A percentile compares a stretch with the other conserved stretches of the same genome.
phyloP scores from a whole-genome alignment of 2,797 vertebrate species.

The Sebastes oblongus region DNA sequence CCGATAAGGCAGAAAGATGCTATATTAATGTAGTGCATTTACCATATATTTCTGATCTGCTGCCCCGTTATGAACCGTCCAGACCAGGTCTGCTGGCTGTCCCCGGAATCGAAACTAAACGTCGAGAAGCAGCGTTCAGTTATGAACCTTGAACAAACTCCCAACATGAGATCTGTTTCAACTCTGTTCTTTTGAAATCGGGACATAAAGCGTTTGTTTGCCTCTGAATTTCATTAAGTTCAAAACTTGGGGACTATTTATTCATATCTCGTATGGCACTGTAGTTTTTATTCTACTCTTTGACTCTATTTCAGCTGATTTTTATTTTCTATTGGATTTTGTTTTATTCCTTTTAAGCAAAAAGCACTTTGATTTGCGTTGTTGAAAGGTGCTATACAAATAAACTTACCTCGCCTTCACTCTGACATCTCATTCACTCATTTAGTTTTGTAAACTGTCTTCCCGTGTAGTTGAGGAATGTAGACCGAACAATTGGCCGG shows the following conservation, averaged over 20 bases:
- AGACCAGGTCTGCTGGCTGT: neutral
- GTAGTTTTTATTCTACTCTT: neutral
- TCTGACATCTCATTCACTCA: slow-evolving; percentile 28
- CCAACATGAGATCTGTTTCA: neutral
- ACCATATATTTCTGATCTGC: neutral
- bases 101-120: neutral
- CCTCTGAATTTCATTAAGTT: neutral
- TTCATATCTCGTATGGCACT: neutral
- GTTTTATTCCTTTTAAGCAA: neutral
- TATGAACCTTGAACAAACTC: neutral
- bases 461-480: slow-evolving; percentile 13
- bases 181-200: neutral
- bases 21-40: too few species aligned
- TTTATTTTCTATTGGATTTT: neutral
- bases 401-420: neutral
- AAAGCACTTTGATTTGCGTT: neutral
- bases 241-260: neutral
- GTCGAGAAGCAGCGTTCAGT: neutral
- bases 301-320: neutral
- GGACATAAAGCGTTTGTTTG: neutral
- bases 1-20: too few species aligned
- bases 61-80: neutral
- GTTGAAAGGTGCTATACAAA: neutral
- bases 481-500: neutral
- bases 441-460: slow-evolving; percentile 53